A percentile compares a stretch with the other conserved stretches of the same genome.
Evolutionary conservation across 2,113 vertebrate species (phyloP).

Genomic region (Euleptes europaea): DNA sequence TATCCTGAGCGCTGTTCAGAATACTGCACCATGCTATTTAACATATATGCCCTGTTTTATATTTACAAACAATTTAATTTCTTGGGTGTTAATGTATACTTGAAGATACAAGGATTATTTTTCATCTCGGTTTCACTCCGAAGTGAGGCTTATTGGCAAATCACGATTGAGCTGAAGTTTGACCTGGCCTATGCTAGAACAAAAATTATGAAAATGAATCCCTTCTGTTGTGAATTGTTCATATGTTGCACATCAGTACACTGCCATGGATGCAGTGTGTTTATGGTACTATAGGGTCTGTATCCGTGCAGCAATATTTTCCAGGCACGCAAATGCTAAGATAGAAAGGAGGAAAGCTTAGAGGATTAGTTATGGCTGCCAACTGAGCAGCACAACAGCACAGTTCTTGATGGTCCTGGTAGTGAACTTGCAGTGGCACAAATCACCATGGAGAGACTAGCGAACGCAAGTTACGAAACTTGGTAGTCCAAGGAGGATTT

Average conservation of each 20-base stretch:
- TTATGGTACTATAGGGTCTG: background rate
- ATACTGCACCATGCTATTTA: background rate
- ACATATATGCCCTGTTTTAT: background rate
- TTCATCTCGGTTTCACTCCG: background rate
- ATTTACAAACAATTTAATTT: background rate
- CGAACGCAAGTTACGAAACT: too few species aligned
- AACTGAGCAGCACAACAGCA: too few species aligned
- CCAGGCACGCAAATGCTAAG: background rate
- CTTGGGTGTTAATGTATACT: background rate
- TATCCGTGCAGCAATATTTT: background rate
- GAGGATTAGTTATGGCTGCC: too few species aligned
- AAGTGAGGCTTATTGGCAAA: background rate
- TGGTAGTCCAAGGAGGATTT: too few species aligned
- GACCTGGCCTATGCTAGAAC: background rate
- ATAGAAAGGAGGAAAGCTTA: too few species aligned
- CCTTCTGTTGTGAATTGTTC: background rate
- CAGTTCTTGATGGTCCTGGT: too few species aligned
- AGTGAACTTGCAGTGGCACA: too few species aligned
- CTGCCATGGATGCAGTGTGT: background rate
- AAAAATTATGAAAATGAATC: background rate
- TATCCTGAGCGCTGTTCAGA: slow-evolving; percentile 17
- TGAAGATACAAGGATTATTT: background rate
- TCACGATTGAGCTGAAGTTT: background rate
- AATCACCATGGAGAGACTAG: too few species aligned
- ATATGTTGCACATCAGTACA: background rate